A percentile compares a stretch with the other conserved stretches of the same genome.
Evolutionary conservation across 2,797 vertebrate genomes (phyloP).

Genomic region (Tarsius wallacei): DNA sequence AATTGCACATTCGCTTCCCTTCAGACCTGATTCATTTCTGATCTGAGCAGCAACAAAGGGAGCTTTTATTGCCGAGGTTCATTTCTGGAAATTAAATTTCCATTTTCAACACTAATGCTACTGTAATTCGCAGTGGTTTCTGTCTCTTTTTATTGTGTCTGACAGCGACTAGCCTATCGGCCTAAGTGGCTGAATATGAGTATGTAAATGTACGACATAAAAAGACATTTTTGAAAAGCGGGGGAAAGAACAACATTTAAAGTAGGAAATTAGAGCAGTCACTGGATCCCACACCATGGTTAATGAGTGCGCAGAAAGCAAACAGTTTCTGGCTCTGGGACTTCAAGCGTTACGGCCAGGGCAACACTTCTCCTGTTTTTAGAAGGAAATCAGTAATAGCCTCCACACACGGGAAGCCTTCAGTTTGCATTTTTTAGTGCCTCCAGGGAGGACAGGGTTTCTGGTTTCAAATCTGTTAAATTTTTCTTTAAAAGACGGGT

Average conservation of each 20-base stretch:
- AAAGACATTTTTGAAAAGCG: constrained; percentile 89
- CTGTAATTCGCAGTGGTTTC: constrained; percentile 89
- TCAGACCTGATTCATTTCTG: constrained; percentile 90
- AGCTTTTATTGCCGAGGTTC: constrained; percentile 89
- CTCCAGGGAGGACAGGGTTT: constrained; percentile 91
- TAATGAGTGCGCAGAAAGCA: constrained; percentile 91
- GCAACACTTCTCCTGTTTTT: constrained; percentile 90
- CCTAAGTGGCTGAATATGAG: constrained; percentile 86
- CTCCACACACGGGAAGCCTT: constrained; percentile 90
- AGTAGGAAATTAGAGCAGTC: constrained; percentile 92
- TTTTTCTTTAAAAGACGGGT: constrained; percentile 91
- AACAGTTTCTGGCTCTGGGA: constrained; percentile 89
- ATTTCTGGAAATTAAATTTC: constrained; percentile 91
- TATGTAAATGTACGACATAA: constrained; percentile 89
- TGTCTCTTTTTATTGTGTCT: constrained; percentile 90
- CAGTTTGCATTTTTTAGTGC: constrained; percentile 92
- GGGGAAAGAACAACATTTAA: constrained; percentile 91
- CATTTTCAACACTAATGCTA: constrained; percentile 91
- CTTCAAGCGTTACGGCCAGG: constrained; percentile 87
- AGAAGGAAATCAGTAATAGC: constrained; percentile 92
- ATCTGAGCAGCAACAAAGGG: constrained; percentile 89
- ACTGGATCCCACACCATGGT: constrained; percentile 90
- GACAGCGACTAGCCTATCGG: constrained; percentile 88
- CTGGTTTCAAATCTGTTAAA: constrained; percentile 91
- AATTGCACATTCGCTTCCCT: constrained; percentile 84